Evolutionary conservation across 2,888 invertebrate genomes (phyloP), one percentile per base, ranked within the genome.

Genomic region (Penaeus monodon): DNA sequence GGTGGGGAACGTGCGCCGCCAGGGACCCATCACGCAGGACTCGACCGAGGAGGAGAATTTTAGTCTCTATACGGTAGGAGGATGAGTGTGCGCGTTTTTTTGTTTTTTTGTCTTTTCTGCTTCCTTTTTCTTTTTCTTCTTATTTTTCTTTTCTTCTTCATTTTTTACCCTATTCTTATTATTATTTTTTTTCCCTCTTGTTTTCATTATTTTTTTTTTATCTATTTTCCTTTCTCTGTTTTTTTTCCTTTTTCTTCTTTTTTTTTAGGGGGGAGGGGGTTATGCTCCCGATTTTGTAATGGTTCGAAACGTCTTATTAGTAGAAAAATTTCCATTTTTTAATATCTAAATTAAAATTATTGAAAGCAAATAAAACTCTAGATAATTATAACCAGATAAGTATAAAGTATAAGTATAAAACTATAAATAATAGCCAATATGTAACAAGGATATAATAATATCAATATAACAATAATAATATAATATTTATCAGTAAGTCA

Each of bases 21-120:
- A 74, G 20, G 84, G 79, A 29, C 87, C 89, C 74, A 84, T 89
- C 81, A 87, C 82, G 33, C 89, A 89, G 79, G 89, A 89, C 38
- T 84, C 89, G 27, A 85, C 74, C 4, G 89, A 89, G 64, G 89
- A 89, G n/a, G 89, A 88, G 29, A 73, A 73, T 27, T 86, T 70
- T 70, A 74, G 68, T 64, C 81, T 86, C 20, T 86, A 81, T 73
- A 73, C 64, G 77, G 81, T 86, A 22, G 49, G 78, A 29, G 80
- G 81, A 10, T 7, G 0, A 10, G 44, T 0, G 44, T 44, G 10
- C 10, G 8, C 6, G n/a, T 63, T 66, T 63, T 73, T 85, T 22
- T 85, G 1, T 20, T 29, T 70, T 22, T 70, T 14, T 12, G 1
- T 14, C 22, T 4, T 17, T 70, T 70, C 17, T 70, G 1, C 14